Evolutionary conservation across 2,797 vertebrate species (phyloP), one percentile per base, ranked within the genome.

Genomic region (Smutsia gigantea): DNA sequence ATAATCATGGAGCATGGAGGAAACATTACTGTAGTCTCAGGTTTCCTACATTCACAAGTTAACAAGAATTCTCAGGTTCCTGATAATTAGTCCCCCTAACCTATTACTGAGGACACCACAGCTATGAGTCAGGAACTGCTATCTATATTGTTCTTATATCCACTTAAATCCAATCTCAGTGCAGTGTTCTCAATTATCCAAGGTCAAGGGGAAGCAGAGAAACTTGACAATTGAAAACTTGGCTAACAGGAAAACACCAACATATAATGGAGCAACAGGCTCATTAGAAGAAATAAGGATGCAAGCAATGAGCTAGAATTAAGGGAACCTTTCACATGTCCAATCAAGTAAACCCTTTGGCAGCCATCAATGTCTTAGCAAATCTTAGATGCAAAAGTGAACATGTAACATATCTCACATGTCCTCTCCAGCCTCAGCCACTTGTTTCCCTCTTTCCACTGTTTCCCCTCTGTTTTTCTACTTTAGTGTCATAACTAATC

Each of bases 141-240:
- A 17, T 77, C 39, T 89, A 23, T 55, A 83, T 29, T 84, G 4
- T 72, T 79, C 53, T 74, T 87, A 49, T 5, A 68, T 21, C 14
- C 66, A 61, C 51, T 92, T 93, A 92, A 85, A 79, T 42, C n/a
- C 37, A 77, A 27, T 72, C 49, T 49, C n/a, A 90, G 37, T 10
- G 34, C 1, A 42, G 2, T 29, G 5, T 57, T 93, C 34, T 94
- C 69, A 83, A 27, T 82, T 63, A 57, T 2, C 17, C 18, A 29
- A 78, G 68, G 72, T 23, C 39, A 72, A 51, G 23, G 18, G 6
- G 12, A 92, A 55, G 0, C 31, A 42, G 72, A 82, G 46, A 37
- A 81, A 74, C 64, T 27, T 64, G 25, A 51, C 85, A 18, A 72
- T 2, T 82, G 55, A 88, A 89, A 75, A 85, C 14, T 1, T 74